Base-by-base conservation (phyloP, 1,140 invertebrate genomes). In the Heliconius hermathena region DNA sequence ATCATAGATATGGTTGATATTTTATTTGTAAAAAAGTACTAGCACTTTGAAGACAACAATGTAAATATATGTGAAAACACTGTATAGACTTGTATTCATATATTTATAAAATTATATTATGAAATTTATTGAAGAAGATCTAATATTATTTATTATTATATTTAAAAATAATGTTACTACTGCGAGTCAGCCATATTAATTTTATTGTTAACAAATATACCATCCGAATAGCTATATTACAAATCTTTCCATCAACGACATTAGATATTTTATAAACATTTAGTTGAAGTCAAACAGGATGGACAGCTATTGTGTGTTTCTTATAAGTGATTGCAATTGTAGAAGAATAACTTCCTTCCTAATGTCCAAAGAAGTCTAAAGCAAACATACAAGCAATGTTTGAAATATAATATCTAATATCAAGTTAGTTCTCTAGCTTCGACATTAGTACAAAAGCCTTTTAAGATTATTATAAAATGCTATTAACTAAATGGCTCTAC, bases 211-310 rank as follows among this genome's bases (percentile, higher is more conserved):
- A 29, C 2, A 29, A 2, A 29, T 29, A 29, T 29, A 36, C 0
- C 6, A 36, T 1, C 33, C 6, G 33, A 36, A 36, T 8, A 4
- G 33, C 33, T 36, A 36, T 36, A 22, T 0, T 52, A 3, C 20
- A 60, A 29, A 60, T 60, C 8, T 60, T 60, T 11, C 9, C 9
- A 57, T 22, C 6, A n/a, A 57, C 20, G 13, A 57, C 54, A n/a
- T 66, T 46, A 26, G 38, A 71, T 76, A 76, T 76, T 76, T 76
- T 36, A 66, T 46, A 76, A 76, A 75, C 74, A 66, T 75, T 76
- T 71, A n/a, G 11, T 18, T 8, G 36, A 76, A 60, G 3, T 57
- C 38, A 41, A 13, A 76, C 71, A 76, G 60, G 60, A 66, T 29
- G 60, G 60, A n/a, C 0, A 66, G 6, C 60, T 29, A 66, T 66